A percentile compares a stretch with the other conserved stretches of the same genome.
phyloP scores from a whole-genome alignment of 2,797 vertebrate species.

The Melanotaenia boesemani region DNA sequence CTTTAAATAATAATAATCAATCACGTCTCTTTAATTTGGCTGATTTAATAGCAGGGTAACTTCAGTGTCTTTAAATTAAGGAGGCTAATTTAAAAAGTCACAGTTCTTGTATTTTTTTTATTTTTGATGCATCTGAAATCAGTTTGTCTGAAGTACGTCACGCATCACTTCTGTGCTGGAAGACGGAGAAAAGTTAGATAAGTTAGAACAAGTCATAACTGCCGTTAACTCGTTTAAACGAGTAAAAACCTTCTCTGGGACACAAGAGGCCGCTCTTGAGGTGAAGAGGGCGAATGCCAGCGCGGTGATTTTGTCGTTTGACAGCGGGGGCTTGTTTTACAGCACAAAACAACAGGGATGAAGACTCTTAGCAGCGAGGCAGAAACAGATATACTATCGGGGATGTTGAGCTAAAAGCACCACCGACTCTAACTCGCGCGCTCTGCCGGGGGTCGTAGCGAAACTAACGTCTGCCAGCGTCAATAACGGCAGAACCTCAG shows the following conservation, averaged over 20 bases:
- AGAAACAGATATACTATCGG: slow-evolving; percentile 22
- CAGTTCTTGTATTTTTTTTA: too few species aligned
- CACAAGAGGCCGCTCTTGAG: slow-evolving; percentile 78
- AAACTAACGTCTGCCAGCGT: slow-evolving; percentile 8
- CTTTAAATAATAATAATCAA: neutral
- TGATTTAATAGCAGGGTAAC: neutral
- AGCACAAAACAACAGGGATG: slow-evolving; percentile 71
- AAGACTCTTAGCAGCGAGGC: slow-evolving; percentile 47
- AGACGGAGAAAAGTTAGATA: neutral
- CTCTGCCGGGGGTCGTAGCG: neutral
- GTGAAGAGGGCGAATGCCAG: slow-evolving; percentile 49
- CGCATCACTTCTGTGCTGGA: neutral
- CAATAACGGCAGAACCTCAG: slow-evolving; percentile 46
- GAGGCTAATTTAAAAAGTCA: neutral
- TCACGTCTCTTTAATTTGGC: neutral
- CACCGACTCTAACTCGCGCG: neutral
- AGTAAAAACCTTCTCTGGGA: slow-evolving; percentile 6
- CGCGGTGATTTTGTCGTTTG: slow-evolving; percentile 59
- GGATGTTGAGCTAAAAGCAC: slow-evolving; percentile 32
- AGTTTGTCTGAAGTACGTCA: neutral
- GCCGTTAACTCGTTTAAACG: neutral
- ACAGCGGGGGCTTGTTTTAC: slow-evolving; percentile 73
- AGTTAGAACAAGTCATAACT: neutral
- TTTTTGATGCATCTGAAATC: neutral
- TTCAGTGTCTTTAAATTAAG: neutral